These are phyloP conservation scores for Cephus rjabovi DNA, from an alignment of 2,888 invertebrate species.

Conservation along the genomic window DNA sequence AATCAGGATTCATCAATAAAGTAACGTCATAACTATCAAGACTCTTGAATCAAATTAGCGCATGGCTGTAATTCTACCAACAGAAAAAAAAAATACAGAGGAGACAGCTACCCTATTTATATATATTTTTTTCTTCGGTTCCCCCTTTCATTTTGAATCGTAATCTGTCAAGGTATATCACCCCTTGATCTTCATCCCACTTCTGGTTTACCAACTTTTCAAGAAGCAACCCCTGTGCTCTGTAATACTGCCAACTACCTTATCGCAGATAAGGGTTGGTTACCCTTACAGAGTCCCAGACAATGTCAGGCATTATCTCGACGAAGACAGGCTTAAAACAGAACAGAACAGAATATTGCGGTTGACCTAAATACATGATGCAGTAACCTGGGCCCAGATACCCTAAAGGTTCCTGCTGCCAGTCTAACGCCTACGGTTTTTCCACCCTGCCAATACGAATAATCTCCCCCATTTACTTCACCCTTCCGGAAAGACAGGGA, in stretches of 20 bases:
- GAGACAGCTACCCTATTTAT: neutral
- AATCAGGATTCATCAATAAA: neutral
- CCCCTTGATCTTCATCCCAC: conserved; percentile 3
- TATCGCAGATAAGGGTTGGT: conserved; percentile 3
- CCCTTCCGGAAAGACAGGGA: neutral
- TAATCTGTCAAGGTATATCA: neutral
- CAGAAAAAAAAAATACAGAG: neutral
- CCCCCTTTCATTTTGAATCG: neutral
- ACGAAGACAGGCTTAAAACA: neutral
- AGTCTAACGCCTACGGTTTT: neutral
- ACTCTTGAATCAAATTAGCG: neutral
- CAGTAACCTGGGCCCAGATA: conserved; percentile 4
- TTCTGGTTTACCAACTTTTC: conserved; percentile 10
- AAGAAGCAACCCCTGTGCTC: neutral
- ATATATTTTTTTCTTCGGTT: neutral
- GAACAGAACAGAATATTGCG: neutral
- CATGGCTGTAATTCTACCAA: neutral
- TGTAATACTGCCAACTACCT: neutral
- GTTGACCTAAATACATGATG: conserved; percentile 20
- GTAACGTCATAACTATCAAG: neutral
- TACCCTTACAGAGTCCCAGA: conserved; percentile 6
- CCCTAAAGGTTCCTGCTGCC: conserved; percentile 5
- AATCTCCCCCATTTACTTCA: neutral
- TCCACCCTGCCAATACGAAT: neutral
- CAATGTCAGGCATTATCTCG: neutral